phyloP scores from a whole-genome alignment of 2,888 invertebrate genomes.

The Tryphoninae sp. region DNA sequence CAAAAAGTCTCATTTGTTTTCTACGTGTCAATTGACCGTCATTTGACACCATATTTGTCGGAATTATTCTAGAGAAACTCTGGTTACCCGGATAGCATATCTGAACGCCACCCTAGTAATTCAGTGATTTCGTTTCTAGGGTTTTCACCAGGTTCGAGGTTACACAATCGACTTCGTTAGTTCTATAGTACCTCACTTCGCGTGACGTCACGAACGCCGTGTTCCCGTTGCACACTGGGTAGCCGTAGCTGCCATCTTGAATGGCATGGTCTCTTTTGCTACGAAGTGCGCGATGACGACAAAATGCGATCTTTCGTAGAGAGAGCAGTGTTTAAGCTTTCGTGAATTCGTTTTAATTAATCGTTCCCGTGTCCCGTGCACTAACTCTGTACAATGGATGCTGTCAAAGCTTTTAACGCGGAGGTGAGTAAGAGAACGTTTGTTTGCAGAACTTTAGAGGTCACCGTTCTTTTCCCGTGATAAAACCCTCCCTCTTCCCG shows the following conservation, averaged over 20 bases:
- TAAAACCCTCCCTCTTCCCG: constrained; percentile 67
- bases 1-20: neutral
- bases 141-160: neutral
- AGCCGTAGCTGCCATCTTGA: constrained; percentile 77
- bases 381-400: constrained; percentile 84
- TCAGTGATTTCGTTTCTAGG: no score
- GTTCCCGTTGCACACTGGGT: constrained; percentile 67
- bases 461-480: constrained; percentile 66
- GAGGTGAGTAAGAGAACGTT: constrained; percentile 85
- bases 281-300: constrained; percentile 74
- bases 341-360: constrained; percentile 68
- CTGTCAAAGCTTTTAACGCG: constrained; percentile 93
- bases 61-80: no score
- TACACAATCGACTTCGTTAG: no score
- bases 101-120: neutral
- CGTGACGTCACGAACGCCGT: constrained; percentile 65
- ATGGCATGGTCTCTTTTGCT: constrained; percentile 76
- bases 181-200: neutral
- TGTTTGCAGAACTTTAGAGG: constrained; percentile 70
- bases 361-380: constrained; percentile 26
- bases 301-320: constrained; percentile 72
- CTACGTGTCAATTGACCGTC: neutral
- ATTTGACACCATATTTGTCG: neutral
- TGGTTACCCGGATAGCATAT: no score
- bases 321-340: constrained; percentile 66